Conservation (phyloP, 2,888 invertebrate species). For the Acleris laterana region DNA sequence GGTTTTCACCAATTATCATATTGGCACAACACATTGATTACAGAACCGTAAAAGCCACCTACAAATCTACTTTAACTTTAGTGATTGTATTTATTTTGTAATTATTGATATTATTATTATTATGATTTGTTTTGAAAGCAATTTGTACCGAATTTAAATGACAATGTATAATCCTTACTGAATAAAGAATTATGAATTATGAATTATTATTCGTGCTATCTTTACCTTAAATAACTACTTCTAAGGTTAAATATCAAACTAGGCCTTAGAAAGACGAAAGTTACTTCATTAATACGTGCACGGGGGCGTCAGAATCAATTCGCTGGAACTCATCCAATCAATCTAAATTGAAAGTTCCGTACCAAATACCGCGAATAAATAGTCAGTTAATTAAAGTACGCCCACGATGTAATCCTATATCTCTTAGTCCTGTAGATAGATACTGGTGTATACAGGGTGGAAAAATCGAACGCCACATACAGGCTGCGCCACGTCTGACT, state of each 20-base stretch:
- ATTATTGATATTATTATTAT: too few species aligned
- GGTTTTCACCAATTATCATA: not conserved
- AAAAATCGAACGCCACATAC: too few species aligned
- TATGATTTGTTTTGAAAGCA: too few species aligned
- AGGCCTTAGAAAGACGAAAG: not conserved
- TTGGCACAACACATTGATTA: not conserved
- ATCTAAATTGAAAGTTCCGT: conserved; percentile 27
- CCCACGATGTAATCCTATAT: conserved; percentile 21
- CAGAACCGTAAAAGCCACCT: not conserved
- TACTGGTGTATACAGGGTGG: not conserved
- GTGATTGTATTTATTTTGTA: too few species aligned
- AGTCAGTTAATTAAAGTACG: conserved; percentile 21
- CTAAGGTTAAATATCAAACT: not conserved
- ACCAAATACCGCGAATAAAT: conserved; percentile 17
- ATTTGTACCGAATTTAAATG: too few species aligned
- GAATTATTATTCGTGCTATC: not conserved
- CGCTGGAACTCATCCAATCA: conserved; percentile 9
- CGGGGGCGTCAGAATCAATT: conserved; percentile 27
- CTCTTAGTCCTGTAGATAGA: not conserved
- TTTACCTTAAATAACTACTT: not conserved
- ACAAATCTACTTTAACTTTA: too few species aligned
- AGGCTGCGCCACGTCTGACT: too few species aligned
- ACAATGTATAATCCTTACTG: too few species aligned
- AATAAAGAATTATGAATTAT: too few species aligned
- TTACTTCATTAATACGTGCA: conserved; percentile 10